A percentile compares a stretch with the other conserved stretches of the same genome.
These are phyloP conservation scores for Girardia tigrina DNA, from an alignment of 2,888 invertebrate species.

Conservation along the genomic window DNA sequence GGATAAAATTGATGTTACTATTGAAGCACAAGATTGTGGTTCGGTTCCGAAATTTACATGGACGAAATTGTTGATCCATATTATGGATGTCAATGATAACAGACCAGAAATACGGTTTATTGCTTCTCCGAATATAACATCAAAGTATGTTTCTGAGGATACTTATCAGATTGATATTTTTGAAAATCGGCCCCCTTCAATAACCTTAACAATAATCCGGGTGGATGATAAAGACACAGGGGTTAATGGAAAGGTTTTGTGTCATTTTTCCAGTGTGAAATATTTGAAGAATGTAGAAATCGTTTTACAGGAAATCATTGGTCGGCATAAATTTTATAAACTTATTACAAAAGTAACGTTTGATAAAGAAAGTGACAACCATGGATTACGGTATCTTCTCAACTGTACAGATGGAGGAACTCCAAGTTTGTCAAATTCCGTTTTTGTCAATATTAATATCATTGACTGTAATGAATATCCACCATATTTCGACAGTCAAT, in stretches of 20 bases:
- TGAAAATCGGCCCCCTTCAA: slow-evolving; percentile 25
- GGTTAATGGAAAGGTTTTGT: slow-evolving; percentile 30
- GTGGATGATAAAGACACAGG: slow-evolving; percentile 32
- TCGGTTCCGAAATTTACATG: slow-evolving; percentile 14
- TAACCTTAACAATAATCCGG: slow-evolving; percentile 3
- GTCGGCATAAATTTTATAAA: not conserved
- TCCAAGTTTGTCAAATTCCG: slow-evolving; percentile 23
- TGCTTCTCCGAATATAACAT: slow-evolving; percentile 15
- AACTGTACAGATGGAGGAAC: slow-evolving; percentile 27
- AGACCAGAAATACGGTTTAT: slow-evolving; percentile 9
- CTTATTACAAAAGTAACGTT: not conserved
- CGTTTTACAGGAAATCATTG: not conserved
- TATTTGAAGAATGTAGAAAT: not conserved
- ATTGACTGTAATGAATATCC: slow-evolving; percentile 30
- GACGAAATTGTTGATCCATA: slow-evolving; percentile 24
- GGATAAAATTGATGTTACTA: slow-evolving; percentile 4
- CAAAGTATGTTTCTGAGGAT: not conserved
- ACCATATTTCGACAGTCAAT: slow-evolving; percentile 3
- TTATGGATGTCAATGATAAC: slow-evolving; percentile 29
- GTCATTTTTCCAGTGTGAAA: not conserved
- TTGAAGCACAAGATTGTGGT: slow-evolving; percentile 31
- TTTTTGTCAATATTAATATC: slow-evolving; percentile 18
- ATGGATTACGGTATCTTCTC: not conserved
- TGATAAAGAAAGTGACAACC: not conserved
- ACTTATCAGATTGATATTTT: slow-evolving; percentile 17